Conservation (phyloP, 2,797 vertebrate species). For the Columba guinea region DNA sequence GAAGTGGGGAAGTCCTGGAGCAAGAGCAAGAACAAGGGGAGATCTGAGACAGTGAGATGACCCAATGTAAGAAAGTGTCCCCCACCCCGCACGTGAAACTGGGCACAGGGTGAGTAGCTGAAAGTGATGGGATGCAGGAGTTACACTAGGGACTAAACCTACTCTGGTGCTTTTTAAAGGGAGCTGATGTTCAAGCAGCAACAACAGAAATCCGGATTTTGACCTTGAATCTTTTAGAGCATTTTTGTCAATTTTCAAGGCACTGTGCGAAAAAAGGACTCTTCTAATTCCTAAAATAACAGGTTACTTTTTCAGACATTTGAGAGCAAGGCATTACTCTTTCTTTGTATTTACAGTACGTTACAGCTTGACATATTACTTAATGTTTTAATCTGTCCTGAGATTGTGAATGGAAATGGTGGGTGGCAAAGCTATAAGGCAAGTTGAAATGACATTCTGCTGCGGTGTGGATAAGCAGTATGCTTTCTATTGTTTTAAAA, state of each 20-base stretch:
- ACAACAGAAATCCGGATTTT: background rate
- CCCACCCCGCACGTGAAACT: background rate
- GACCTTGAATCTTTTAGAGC: background rate
- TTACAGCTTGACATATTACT: background rate
- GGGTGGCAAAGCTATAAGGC: background rate
- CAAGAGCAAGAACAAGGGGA: background rate
- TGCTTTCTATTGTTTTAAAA: conserved; percentile 12
- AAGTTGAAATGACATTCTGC: background rate
- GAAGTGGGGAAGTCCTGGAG: background rate
- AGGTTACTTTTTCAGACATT: background rate
- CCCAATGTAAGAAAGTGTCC: accelerated
- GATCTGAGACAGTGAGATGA: background rate
- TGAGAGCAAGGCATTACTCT: background rate
- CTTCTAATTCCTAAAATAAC: background rate
- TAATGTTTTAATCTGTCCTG: background rate
- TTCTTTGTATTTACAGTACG: background rate
- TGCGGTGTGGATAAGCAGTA: background rate
- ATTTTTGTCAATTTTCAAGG: background rate
- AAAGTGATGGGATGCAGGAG: background rate
- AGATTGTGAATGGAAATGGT: background rate
- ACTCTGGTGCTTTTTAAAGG: background rate
- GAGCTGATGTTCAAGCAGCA: background rate
- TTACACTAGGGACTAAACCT: background rate
- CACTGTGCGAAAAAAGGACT: background rate
- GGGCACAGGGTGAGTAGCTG: background rate